Conservation (phyloP, 1,140 invertebrate genomes). For the Littorina saxatilis region DNA sequence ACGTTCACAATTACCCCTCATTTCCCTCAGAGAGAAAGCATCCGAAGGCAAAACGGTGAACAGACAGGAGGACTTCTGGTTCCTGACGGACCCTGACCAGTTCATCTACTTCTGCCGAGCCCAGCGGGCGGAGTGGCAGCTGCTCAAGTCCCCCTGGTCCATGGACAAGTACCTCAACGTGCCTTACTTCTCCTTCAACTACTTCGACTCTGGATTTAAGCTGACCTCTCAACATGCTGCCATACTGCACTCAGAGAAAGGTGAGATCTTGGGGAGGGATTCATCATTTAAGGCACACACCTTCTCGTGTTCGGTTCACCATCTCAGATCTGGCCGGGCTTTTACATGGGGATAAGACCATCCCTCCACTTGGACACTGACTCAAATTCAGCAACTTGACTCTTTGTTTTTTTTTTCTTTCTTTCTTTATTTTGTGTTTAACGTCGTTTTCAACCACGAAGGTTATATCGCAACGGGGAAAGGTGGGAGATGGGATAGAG, state of each 20-base stretch:
- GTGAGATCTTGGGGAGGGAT: neutral
- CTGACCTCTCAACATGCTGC: constrained; percentile 36
- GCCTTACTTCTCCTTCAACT: constrained; percentile 47
- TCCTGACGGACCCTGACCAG: constrained; percentile 61
- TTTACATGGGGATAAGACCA: too few species aligned
- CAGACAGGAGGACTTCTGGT: constrained; percentile 62
- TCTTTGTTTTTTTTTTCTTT: too few species aligned
- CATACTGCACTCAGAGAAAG: constrained; percentile 14
- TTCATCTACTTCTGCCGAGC: constrained; percentile 59
- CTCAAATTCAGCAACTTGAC: too few species aligned
- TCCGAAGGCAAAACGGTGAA: constrained; percentile 31
- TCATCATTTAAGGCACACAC: neutral
- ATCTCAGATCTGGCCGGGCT: too few species aligned
- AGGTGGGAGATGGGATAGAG: too few species aligned
- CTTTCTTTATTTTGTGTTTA: too few species aligned
- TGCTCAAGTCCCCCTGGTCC: constrained; percentile 51
- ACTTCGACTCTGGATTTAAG: constrained; percentile 46
- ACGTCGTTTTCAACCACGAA: too few species aligned
- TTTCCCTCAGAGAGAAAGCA: constrained; percentile 25
- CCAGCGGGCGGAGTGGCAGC: constrained; percentile 58
- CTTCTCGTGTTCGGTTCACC: too few species aligned
- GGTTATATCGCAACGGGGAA: too few species aligned
- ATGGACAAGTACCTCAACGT: constrained; percentile 45
- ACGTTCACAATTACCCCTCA: too few species aligned
- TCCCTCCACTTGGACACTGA: too few species aligned